Evolutionary conservation across 2,888 invertebrate genomes (phyloP), one percentile per base, ranked within the genome.

Genomic region (Andrena minutula): DNA sequence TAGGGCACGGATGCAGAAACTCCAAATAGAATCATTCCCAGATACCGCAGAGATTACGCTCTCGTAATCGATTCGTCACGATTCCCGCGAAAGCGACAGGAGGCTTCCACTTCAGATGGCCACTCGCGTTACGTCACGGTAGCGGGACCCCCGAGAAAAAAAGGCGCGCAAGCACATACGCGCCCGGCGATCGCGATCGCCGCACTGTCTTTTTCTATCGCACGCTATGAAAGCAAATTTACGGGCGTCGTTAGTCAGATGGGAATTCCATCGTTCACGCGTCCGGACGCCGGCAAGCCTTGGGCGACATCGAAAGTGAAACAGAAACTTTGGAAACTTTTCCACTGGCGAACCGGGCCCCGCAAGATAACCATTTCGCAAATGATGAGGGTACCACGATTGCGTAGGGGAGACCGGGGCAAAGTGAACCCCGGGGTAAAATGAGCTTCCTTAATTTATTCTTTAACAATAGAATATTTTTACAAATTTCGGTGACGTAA

Each of bases 191-290:
- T 20, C 23, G 1, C 10, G 56, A 10, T 8, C 53, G 7, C 51
- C 8, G 23, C 53, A 4, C 26, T 3, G 23, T 56, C 26, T 56
- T 56, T 56, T 26, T 56, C 56, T 23, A 23, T 41, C 8, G 53
- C 20, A 26, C 69, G 41, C 49, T 63, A 35, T 61, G 69, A 64
- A 75, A 75, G 60, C 60, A 49, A 58, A 64, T 60, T 41, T 26
- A 51, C 51, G 28, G 41, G 35, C 49, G 35, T 47, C 56, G 53
- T 35, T 41, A 53, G 8, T 72, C 60, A 49, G 23, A 12, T 53
- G 79, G 26, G 58, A 80, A 70, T 41, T 5, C n/a, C n/a, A n/a
- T n/a, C n/a, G n/a, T n/a, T 12, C 65, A n/a, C 60, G n/a, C n/a
- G n/a, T 16, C 28, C 56, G 3, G 10, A 0, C 2, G 23, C 20